These are phyloP conservation scores for Dryocosmus kuriphilus DNA, from an alignment of 2,888 invertebrate genomes.

Conservation along the genomic window DNA sequence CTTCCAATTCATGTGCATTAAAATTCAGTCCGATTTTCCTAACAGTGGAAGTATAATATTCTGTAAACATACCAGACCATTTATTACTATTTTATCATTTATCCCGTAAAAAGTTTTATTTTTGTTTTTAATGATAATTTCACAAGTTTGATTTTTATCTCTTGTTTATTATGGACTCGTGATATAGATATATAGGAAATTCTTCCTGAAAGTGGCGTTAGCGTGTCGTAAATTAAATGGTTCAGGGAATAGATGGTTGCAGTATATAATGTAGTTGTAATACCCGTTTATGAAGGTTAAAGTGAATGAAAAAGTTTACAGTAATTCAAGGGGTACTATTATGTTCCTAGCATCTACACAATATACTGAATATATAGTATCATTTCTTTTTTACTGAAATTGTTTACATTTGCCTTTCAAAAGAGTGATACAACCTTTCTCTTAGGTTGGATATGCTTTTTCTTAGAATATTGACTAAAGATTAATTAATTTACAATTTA, in stretches of 20 bases:
- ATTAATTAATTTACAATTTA: no score
- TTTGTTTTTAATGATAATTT: not conserved
- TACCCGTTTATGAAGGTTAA: constrained; percentile 3
- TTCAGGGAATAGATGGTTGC: not conserved
- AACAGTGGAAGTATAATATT: no score
- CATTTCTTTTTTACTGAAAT: not conserved
- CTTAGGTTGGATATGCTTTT: no score
- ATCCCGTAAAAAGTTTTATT: no score
- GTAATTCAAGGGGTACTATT: not conserved
- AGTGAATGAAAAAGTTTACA: constrained; percentile 17
- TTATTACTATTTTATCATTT: no score
- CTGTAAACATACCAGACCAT: no score
- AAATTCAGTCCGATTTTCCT: no score
- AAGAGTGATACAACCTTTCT: no score
- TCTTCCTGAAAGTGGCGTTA: constrained; percentile 26
- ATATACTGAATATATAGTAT: not conserved
- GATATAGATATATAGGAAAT: constrained; percentile 16
- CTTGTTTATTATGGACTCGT: not conserved
- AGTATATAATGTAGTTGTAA: not conserved
- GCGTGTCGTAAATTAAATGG: constrained; percentile 35
- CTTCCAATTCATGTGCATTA: no score
- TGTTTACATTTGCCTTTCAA: not conserved
- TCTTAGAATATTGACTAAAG: no score
- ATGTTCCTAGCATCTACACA: not conserved
- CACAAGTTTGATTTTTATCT: not conserved